Evolutionary conservation across 2,113 vertebrate species (phyloP), one percentile per base, ranked within the genome.

Genomic region (Anser cygnoides): DNA sequence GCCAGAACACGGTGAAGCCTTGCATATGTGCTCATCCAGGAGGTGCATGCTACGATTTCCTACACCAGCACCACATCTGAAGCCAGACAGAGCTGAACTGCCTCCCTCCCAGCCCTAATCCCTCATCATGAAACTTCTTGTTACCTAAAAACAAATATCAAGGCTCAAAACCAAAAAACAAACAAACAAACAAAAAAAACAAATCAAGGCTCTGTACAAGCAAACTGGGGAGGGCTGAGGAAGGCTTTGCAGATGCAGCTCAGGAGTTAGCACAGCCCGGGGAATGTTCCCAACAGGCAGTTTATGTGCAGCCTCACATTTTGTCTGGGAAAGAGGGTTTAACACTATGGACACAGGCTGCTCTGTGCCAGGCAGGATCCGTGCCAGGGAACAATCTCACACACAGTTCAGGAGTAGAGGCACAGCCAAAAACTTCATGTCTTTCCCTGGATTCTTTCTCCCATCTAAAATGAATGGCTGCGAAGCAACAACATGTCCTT

Each of bases 401-500:
- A 50, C 70, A 0, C 15, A 46, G 31, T 35, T 78, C 25, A 59
- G 3, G 13, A 75, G 35, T 7, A 44, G 13, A 84, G 31, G 26
- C 17, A 49, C 43, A 93, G 90, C 72, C 87, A 86, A 84, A 87
- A 59, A 1, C 0, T 0, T n/a, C 20, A 17, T 17, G 0, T 1
- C 37, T 54, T 63, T 68, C 61, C 62, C 52, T 28, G 3, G 26
- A 2, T 20, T 67, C 57, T 65, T 28, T 23, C 50, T 54, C 28
- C 22, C 41, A 11, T 14, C 44, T 22, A 54, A 17, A 15, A 39
- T 2, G 67, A 46, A 54, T 0, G 44, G n/a, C 59, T 26, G 31
- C 2, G 1, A 66, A 54, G 74, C 0, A 1, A 20, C 8, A 3
- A 54, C 54, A 21, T 0, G 7, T 85, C 72, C 8, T 31, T 12